Conservation (phyloP, 2,797 vertebrate genomes). For the Characodon lateralis region DNA sequence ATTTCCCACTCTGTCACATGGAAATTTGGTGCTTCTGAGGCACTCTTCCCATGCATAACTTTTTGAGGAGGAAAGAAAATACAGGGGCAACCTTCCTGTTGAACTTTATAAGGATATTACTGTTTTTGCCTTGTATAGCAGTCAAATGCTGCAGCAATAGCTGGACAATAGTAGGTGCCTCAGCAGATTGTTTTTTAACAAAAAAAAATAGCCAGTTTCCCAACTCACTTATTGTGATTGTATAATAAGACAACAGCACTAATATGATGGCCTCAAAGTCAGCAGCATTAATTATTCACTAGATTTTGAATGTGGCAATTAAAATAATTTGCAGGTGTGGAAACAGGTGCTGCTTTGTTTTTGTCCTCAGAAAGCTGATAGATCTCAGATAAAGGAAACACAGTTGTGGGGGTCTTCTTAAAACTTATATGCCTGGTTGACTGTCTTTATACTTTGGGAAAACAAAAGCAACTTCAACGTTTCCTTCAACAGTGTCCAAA, state of each 20-base stretch:
- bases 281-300: neutral
- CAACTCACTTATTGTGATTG: neutral
- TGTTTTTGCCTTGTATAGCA: neutral
- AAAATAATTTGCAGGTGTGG: slow-evolving; percentile 6
- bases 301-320: neutral
- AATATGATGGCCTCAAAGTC: neutral
- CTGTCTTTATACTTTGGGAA: slow-evolving; percentile 3
- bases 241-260: neutral
- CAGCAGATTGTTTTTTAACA: neutral
- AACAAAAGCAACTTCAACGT: slow-evolving; percentile 43
- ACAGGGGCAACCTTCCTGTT: neutral
- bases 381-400: slow-evolving; percentile 30
- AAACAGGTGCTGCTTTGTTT: slow-evolving; percentile 13
- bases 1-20: neutral
- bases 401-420: slow-evolving; percentile 41
- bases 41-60: neutral
- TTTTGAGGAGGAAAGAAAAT: slow-evolving; percentile 2
- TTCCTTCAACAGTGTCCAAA: slow-evolving; percentile 16
- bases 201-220: slow-evolving; percentile 5
- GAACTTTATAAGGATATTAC: neutral
- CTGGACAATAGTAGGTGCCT: neutral
- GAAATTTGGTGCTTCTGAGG: slow-evolving; percentile 9
- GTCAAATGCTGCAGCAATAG: neutral
- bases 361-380: slow-evolving; percentile 16
- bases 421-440: slow-evolving; percentile 20